Base-by-base conservation (phyloP, 30 jellyfish, hydroid and myxozoan species). In the Cassiopea xamachana region DNA sequence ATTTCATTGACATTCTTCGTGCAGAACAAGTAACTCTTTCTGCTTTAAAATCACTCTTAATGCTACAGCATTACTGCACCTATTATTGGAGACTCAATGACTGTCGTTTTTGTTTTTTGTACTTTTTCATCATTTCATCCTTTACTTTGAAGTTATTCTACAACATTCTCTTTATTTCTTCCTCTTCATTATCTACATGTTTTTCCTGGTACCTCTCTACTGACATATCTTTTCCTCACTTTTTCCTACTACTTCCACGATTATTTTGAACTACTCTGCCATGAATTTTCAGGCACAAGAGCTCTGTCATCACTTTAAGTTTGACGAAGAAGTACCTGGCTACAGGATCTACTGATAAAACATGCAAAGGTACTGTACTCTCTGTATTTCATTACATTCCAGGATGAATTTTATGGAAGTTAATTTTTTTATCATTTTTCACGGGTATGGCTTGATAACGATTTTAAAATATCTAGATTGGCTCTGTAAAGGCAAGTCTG, bases 311-410 rank as follows among this genome's bases (percentile, higher is more conserved):
- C 51, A 55, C 94, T 15, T 73, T 93, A 85, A 70, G 97, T 43
- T n/a, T 86, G 48, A 67, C 68, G 46, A 89, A 69, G 1, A 80
- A 68, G 51, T 86, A 77, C 79, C 43, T 89, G 68, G 98, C 97
- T 14, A 89, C 98, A 4, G 95, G 97, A 14, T 82, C 94, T 5
- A 94, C 95, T 17, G 98, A 94, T 74, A 86, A 91, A 82, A 86
- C 96, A 5, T 97, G 94, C 86, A 94, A 84, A 94, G 97, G 98
- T 94, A 2, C 39, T 87, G 18, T 1, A 19, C 7, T 18, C 2
- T 64, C 44, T 68, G 50, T 15, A 4, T 76, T 10, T 39, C 81
- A 73, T 27, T 50, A 69, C 78, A 27, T 27, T 55, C 64, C 7
- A 55, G 64, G 7, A 3, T 10, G 64, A 10, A 55, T 55, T 3